Evolutionary conservation across 1,140 invertebrate species (phyloP), one percentile per base, ranked within the genome.

Genomic region (Phymorhynchus buccinoides): DNA sequence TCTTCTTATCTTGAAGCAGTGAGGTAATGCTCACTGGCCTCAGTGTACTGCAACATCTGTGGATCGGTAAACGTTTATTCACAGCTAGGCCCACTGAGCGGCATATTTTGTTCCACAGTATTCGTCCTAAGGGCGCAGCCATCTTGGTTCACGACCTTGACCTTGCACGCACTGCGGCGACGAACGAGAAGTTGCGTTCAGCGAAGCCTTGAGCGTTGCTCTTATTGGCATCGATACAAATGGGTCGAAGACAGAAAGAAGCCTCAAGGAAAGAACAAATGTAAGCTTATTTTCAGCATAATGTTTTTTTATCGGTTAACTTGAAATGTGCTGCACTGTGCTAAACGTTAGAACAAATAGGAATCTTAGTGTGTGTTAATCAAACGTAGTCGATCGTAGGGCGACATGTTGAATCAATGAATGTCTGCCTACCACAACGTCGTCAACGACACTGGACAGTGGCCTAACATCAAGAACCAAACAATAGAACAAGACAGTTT

Each of bases 111-210:
- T 6, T 35, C 12, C 41, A 78, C 30, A 83, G 22, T 68, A 81
- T 32, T 35, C 80, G 80, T 37, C 48, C 78, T 14, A 85, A 56
- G 88, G 88, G 80, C 81, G 88, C 88, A 83, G 88, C 84, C 88
- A 89, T 89, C 30, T 88, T 89, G 42, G 9, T 3, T 4, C 35
- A 37, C 16, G 4, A 41, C 14, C 37, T 35, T 41, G 37, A 35
- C 18, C 30, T 27, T n/a, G n/a, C n/a, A 14, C 35, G 35, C 73
- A 27, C 14, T 41, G 18, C 32, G 18, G 35, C 14, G 27, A 12
- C 12, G 68, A 7, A 35, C 7, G 7, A 7, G 30, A 71, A 71
- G 30, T 71, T 37, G 18, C 30, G 7, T 35, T 6, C 30, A 75
- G 18, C 35, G 73, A 41, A 35, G 73, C 35, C 27, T 41, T 7